These are phyloP conservation scores for Rugalucina vietnamica DNA, from an alignment of 2,888 invertebrate genomes.

Conservation along the genomic window DNA sequence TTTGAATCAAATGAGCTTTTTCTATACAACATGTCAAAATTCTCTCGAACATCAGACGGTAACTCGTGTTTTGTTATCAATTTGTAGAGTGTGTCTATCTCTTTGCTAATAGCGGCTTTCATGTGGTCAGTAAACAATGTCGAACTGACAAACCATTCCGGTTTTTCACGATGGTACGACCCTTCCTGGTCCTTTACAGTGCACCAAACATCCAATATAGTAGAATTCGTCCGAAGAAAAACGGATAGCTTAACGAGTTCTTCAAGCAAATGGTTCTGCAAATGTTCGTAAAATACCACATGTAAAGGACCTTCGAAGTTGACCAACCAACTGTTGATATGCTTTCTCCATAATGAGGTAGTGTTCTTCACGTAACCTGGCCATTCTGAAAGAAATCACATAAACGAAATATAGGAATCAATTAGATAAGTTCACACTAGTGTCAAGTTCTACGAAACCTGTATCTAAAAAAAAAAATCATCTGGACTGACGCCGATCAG, in stretches of 20 bases:
- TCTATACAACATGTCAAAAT: too few species aligned
- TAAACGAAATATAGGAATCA: too few species aligned
- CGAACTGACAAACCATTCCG: neutral
- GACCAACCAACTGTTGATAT: neutral
- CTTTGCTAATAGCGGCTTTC: neutral
- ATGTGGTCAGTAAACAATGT: neutral
- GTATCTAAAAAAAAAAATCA: too few species aligned
- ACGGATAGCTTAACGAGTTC: neutral
- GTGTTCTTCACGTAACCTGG: too few species aligned
- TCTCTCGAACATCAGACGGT: too few species aligned
- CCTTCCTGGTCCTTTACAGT: neutral
- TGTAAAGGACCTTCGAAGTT: neutral
- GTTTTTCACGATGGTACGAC: neutral
- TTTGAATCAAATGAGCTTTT: too few species aligned
- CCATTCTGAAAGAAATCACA: too few species aligned
- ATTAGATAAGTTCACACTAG: too few species aligned
- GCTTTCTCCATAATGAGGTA: neutral
- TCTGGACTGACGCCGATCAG: too few species aligned
- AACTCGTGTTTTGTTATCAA: too few species aligned
- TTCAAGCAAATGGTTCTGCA: neutral
- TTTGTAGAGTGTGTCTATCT: neutral
- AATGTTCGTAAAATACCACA: neutral
- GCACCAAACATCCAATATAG: neutral
- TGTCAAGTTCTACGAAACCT: too few species aligned
- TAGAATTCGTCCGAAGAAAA: neutral